Percentiles rank a stretch among this genome's conserved stretches.
Evolutionary conservation across 2,113 vertebrate genomes (phyloP).

Genomic region (Ramphastos sulfuratus): DNA sequence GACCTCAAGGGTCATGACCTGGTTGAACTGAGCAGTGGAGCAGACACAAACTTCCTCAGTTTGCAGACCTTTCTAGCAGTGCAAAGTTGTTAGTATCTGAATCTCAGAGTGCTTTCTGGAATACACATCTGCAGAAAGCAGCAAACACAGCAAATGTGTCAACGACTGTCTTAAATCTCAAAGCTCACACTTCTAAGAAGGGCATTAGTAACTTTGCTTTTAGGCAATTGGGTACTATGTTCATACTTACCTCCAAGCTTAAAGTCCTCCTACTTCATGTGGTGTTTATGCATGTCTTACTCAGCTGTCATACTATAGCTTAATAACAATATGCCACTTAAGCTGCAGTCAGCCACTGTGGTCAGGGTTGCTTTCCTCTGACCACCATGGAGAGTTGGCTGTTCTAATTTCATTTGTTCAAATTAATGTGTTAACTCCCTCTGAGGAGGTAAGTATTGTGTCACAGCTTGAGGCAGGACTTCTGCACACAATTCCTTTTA

Average conservation of each 20-base stretch:
- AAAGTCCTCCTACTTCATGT: not conserved
- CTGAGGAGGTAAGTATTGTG: conserved; percentile 55
- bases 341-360: conserved; percentile 35
- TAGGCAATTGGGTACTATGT: not conserved
- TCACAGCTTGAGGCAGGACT: conserved; percentile 50
- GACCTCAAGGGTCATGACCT: conserved; percentile 48
- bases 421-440: conserved; percentile 71
- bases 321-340: conserved; percentile 37
- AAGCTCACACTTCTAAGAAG: conserved; percentile 27
- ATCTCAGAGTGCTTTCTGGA: conserved; percentile 50
- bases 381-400: conserved; percentile 45
- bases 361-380: conserved; percentile 50
- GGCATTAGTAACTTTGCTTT: not conserved
- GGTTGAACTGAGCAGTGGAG: conserved; percentile 47
- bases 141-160: not conserved
- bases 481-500: conserved; percentile 33
- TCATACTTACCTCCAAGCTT: not conserved
- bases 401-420: conserved; percentile 68
- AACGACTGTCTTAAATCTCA: conserved; percentile 39
- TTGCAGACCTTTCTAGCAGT: conserved; percentile 39
- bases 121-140: conserved; percentile 50
- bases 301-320: conserved; percentile 23
- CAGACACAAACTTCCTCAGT: conserved; percentile 38
- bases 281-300: conserved; percentile 59
- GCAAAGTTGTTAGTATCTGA: conserved; percentile 49